Conservation (phyloP, 2,113 vertebrate species). For the Cromileptes altivelis region DNA sequence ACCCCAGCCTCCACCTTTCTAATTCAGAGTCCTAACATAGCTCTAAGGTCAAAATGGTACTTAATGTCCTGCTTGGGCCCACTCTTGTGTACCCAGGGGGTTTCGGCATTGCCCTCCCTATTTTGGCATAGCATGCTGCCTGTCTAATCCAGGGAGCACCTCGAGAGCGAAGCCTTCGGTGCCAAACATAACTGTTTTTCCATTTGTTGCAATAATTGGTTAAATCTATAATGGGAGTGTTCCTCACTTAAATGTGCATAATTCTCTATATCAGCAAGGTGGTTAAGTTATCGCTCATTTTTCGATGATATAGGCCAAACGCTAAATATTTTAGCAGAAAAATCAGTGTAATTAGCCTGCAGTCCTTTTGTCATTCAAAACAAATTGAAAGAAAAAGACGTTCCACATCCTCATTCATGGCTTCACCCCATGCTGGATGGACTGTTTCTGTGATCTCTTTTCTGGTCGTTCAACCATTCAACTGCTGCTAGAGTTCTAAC, state of each 20-base stretch:
- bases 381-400: not conserved
- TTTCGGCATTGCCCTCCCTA: too few relatives aligned
- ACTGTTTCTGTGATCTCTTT: not conserved
- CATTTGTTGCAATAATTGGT: too few relatives aligned
- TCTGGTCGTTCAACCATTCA: not conserved
- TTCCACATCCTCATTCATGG: not conserved
- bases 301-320: not conserved
- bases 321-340: not conserved
- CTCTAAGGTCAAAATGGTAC: too few relatives aligned
- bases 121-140: too few relatives aligned
- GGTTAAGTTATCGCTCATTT: not conserved
- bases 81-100: too few relatives aligned
- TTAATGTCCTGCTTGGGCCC: too few relatives aligned
- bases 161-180: too few relatives aligned
- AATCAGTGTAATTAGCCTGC: not conserved
- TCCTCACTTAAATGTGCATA: not conserved
- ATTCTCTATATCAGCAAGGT: not conserved
- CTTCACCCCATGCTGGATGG: not conserved
- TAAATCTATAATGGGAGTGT: too few relatives aligned
- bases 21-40: too few relatives aligned
- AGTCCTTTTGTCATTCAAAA: not conserved
- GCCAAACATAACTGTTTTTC: too few relatives aligned
- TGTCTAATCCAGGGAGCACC: too few relatives aligned
- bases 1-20: too few relatives aligned
- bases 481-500: not conserved